Evolutionary conservation across 1,140 invertebrate genomes (phyloP).

Genomic region (Paracyclopina nana): DNA sequence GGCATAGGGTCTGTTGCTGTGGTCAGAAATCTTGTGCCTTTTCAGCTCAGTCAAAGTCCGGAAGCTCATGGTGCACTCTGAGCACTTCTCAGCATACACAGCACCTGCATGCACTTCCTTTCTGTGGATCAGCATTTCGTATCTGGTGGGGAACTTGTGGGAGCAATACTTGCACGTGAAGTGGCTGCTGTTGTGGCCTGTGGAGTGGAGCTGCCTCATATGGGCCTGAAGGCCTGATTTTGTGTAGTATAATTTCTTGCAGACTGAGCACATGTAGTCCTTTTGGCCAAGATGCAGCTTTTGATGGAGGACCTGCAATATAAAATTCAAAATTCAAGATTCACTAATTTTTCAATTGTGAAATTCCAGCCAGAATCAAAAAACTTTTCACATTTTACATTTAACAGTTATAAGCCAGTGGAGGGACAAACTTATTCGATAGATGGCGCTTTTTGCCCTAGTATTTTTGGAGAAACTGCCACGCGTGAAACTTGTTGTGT

Average conservation of each 20-base stretch:
- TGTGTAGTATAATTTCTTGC: background rate
- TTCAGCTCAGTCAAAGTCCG: background rate
- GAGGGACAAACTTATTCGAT: too few relatives aligned
- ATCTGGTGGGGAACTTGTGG: background rate
- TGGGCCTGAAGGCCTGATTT: background rate
- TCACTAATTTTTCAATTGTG: too few relatives aligned
- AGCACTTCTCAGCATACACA: background rate
- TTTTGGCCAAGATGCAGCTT: constrained; percentile 3
- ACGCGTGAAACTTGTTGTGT: too few relatives aligned
- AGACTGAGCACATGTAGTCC: background rate
- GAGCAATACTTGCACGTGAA: background rate
- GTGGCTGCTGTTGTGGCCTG: background rate
- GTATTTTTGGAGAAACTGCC: too few relatives aligned
- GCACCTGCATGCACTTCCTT: background rate
- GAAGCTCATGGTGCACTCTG: background rate
- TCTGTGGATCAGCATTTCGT: background rate
- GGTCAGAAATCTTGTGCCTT: background rate
- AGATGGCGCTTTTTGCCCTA: too few relatives aligned
- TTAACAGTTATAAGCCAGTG: too few relatives aligned
- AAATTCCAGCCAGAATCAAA: too few relatives aligned
- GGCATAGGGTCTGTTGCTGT: background rate
- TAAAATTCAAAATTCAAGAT: too few relatives aligned
- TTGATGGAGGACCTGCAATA: constrained; percentile 3
- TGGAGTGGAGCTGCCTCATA: background rate
- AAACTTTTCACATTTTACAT: too few relatives aligned